Evolutionary conservation across 2,888 invertebrate species (phyloP), one percentile per base, ranked within the genome.

Genomic region (Platycnemis pennipes): DNA sequence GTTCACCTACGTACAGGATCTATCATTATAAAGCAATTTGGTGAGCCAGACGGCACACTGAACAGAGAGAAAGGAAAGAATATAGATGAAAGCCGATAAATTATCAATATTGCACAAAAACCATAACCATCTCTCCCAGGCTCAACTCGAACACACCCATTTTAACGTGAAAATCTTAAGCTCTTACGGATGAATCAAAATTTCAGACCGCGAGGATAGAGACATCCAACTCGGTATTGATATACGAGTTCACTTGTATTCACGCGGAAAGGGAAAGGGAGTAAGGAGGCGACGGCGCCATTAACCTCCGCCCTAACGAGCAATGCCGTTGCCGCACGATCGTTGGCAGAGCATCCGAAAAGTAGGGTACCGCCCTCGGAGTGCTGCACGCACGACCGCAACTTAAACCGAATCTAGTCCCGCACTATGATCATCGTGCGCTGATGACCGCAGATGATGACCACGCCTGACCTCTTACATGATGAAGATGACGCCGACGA

Each of bases 361-460:
- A 77, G 37, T 77, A 77, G 77, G 13, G 37, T n/a, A 7, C 37
- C 8, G 37, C 77, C 31, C 37, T 37, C 37, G 77, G 16, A 77
- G 37, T 77, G 31, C 11, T 77, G 1, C 77, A 77, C 77, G 22
- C 77, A 37, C 77, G 37, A 77, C 77, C 77, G 3, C 16, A 31
- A 77, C 77, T 63, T 63, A 63, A 16, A 13, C 7, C 11, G 77
- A 0, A 37, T 77, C 77, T 37, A 77, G 77, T 37, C 77, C 37
- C 77, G 13, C 26, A 37, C 77, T 77, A 77, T n/a, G 77, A 77
- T 77, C 77, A 77, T 77, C 77, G 37, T 37, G 0, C 37, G 77
- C 77, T 77, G 77, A 77, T 77, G 77, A 77, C 77, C 77, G 37
- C 77, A 26, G 77, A 77, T 77, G 77, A 77, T 77, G 69, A n/a